These are phyloP conservation scores for Cyphomyrmex costatus DNA, from an alignment of 1,140 invertebrate genomes.

Conservation along the genomic window DNA sequence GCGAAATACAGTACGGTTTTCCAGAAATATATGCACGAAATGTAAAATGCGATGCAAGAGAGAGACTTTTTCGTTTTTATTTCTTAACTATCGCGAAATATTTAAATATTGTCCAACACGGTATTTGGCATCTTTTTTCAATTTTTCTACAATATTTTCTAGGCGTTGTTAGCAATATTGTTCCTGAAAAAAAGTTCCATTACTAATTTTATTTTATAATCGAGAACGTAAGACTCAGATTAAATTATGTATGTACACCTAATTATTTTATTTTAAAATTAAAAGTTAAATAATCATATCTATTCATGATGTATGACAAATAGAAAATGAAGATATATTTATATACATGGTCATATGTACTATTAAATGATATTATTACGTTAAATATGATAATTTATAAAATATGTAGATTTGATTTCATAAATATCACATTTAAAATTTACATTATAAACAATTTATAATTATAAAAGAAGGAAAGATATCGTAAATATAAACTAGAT, in stretches of 20 bases:
- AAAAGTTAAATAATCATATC: not conserved
- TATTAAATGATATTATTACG: not conserved
- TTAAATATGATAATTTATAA: constrained; percentile 11
- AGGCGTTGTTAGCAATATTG: not conserved
- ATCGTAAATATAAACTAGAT: not conserved
- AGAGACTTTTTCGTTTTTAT: constrained; percentile 26
- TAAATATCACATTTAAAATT: not conserved
- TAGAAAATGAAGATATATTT: not conserved
- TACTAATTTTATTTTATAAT: not conserved
- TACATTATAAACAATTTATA: not conserved
- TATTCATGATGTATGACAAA: not conserved
- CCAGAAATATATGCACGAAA: constrained; percentile 51
- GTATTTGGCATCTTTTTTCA: not conserved
- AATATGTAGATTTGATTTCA: not conserved
- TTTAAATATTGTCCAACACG: constrained; percentile 31
- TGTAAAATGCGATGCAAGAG: constrained; percentile 43
- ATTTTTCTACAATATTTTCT: not conserved
- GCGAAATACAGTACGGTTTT: constrained; percentile 31
- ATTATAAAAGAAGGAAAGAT: not conserved
- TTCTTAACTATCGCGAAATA: constrained; percentile 24
- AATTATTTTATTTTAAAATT: constrained; percentile 2
- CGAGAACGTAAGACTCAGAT: not conserved
- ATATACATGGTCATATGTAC: not conserved
- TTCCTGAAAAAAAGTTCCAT: not conserved
- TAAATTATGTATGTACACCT: not conserved